Percentiles rank a stretch among this genome's conserved stretches.
phyloP scores from a whole-genome alignment of 1,140 invertebrate species.

The Drosophila ohnishii region DNA sequence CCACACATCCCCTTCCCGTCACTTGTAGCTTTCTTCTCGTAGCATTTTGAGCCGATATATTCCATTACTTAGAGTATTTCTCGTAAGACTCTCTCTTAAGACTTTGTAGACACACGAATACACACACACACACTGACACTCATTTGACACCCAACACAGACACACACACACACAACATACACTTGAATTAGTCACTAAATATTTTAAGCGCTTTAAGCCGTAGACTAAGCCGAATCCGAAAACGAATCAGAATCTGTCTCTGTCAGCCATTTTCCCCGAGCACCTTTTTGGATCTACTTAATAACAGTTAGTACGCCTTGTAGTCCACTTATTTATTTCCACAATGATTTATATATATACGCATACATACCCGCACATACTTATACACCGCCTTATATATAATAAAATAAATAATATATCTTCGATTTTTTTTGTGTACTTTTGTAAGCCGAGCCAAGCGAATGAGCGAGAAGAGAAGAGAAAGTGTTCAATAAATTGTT shows the following conservation, averaged over 20 bases:
- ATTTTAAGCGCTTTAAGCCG: constrained; percentile 76
- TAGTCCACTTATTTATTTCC: constrained; percentile 55
- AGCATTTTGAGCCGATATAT: constrained; percentile 36
- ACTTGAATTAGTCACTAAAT: constrained; percentile 82
- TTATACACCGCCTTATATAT: constrained; percentile 49
- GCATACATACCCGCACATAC: constrained; percentile 44
- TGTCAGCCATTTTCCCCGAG: constrained; percentile 24
- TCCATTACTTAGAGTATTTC: constrained; percentile 49
- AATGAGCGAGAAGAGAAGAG: constrained; percentile 26
- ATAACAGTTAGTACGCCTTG: constrained; percentile 55
- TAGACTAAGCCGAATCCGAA: constrained; percentile 65
- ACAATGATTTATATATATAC: constrained; percentile 50
- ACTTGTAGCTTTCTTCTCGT: constrained; percentile 34
- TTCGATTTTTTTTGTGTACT: constrained; percentile 56
- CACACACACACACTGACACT: constrained; percentile 17
- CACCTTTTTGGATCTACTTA: constrained; percentile 25
- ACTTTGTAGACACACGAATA: constrained; percentile 47
- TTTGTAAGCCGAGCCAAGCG: constrained; percentile 58
- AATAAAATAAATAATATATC: constrained; percentile 24
- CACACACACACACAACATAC: constrained; percentile 35
- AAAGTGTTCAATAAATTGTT: constrained; percentile 62
- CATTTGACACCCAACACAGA: constrained; percentile 19
- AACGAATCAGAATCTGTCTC: constrained; percentile 10
- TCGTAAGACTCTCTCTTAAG: constrained; percentile 52
- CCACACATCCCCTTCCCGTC: background rate